Evolutionary conservation across 64 coral and sea anemone species (phyloP).

Genomic region (Montipora capricornis): DNA sequence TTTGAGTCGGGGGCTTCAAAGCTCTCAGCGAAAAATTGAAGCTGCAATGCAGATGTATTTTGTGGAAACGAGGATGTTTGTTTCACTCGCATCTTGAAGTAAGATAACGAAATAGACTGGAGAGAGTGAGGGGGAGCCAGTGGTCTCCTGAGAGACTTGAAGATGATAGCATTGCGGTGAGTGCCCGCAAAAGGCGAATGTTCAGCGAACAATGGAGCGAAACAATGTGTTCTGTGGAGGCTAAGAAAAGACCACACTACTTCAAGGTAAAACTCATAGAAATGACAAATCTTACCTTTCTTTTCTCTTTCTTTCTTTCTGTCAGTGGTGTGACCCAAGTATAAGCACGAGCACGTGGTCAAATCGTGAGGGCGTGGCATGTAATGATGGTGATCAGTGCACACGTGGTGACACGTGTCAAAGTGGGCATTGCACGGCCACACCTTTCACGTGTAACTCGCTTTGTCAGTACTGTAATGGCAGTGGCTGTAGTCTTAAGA

Average conservation of each 20-base stretch:
- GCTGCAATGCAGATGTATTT: too few relatives aligned
- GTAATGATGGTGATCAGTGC: conserved; percentile 78
- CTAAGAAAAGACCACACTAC: neutral
- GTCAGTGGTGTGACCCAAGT: conserved; percentile 79
- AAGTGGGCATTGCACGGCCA: conserved; percentile 70
- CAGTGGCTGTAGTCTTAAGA: conserved; percentile 73
- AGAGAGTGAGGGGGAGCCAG: too few relatives aligned
- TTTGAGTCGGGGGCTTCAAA: too few relatives aligned
- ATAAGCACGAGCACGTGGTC: conserved; percentile 62
- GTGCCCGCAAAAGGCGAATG: too few relatives aligned
- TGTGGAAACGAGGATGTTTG: too few relatives aligned
- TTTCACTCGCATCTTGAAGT: too few relatives aligned
- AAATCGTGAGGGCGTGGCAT: conserved; percentile 56
- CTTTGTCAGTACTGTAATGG: conserved; percentile 88
- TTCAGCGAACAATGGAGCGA: too few relatives aligned
- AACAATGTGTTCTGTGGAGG: too few relatives aligned
- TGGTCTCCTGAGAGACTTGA: too few relatives aligned
- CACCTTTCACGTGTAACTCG: conserved; percentile 83
- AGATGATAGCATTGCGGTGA: too few relatives aligned
- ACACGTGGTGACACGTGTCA: conserved; percentile 81
- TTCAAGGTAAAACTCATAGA: neutral
- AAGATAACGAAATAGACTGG: too few relatives aligned
- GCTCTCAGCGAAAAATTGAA: too few relatives aligned
- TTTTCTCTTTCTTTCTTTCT: neutral
- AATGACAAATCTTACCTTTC: neutral